These are phyloP conservation scores for Benthosema pterotum DNA, from an alignment of 2,797 vertebrate species.

Conservation along the genomic window DNA sequence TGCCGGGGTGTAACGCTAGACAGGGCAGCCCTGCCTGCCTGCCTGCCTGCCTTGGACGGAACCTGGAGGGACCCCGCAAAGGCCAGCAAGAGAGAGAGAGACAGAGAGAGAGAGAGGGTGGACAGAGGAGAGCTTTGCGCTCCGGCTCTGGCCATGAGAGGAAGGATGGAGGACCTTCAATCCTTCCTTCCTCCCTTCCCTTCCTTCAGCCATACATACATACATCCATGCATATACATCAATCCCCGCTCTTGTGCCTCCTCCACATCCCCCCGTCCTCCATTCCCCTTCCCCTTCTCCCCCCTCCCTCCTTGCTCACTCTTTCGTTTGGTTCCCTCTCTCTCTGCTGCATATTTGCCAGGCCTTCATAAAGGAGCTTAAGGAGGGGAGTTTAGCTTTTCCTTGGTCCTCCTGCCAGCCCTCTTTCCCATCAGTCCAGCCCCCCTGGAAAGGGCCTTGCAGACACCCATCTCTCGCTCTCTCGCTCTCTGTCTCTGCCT, in stretches of 20 bases:
- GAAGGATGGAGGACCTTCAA: slow-evolving; percentile 29
- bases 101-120: neutral
- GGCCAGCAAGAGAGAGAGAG: slow-evolving; percentile 7
- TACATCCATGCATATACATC: slow-evolving; percentile 22
- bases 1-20: slow-evolving; percentile 51
- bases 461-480: slow-evolving; percentile 52
- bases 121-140: slow-evolving; percentile 3
- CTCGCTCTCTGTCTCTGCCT: no score
- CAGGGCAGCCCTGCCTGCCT: slow-evolving; percentile 27
- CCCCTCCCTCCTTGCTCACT: slow-evolving; percentile 31
- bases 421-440: slow-evolving; percentile 80
- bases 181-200: slow-evolving; percentile 13
- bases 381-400: slow-evolving; percentile 64
- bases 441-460: slow-evolving; percentile 65
- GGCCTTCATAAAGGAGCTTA: slow-evolving; percentile 70
- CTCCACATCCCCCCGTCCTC: no score
- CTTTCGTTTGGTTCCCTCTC: slow-evolving; percentile 47
- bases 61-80: slow-evolving; percentile 40
- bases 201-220: slow-evolving; percentile 12
- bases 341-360: slow-evolving; percentile 65
- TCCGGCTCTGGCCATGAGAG: slow-evolving; percentile 34
- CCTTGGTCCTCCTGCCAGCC: slow-evolving; percentile 63
- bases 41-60: no score
- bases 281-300: slow-evolving; percentile 4
- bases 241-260: slow-evolving; percentile 14